A percentile compares a stretch with the other conserved stretches of the same genome.
These are phyloP conservation scores for Eulimnadia texana DNA, from an alignment of 1,140 invertebrate species.

Conservation along the genomic window DNA sequence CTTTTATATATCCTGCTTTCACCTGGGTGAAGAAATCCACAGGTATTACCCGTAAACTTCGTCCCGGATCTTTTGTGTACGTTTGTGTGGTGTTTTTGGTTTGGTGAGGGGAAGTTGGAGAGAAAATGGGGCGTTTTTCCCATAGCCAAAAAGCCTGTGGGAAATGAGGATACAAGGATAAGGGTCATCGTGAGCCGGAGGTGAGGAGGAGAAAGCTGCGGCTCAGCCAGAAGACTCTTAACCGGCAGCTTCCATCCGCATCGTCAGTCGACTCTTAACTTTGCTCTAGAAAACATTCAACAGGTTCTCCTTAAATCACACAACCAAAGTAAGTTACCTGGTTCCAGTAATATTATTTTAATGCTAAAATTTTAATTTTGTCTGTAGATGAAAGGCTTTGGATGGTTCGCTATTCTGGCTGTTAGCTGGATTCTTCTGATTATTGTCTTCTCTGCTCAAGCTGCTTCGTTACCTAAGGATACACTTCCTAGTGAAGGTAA, in stretches of 20 bases:
- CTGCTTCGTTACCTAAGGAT: conserved; percentile 1
- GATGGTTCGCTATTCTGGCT: not conserved
- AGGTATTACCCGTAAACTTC: too few relatives aligned
- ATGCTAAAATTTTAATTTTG: too few relatives aligned
- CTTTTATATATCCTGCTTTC: not conserved
- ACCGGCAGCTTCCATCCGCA: not conserved
- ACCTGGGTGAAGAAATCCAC: too few relatives aligned
- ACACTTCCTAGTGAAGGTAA: not conserved
- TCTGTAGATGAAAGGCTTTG: conserved; percentile 12
- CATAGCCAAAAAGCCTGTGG: not conserved
- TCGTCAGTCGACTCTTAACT: not conserved
- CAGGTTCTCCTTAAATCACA: not conserved
- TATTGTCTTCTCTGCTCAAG: conserved; percentile 1
- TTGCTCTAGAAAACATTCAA: not conserved
- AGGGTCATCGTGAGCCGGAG: not conserved
- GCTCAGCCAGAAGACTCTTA: not conserved
- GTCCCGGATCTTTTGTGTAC: not conserved
- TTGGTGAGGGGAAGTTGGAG: not conserved
- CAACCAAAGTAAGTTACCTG: too few relatives aligned
- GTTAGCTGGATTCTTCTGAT: conserved; percentile 6
- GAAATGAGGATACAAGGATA: not conserved
- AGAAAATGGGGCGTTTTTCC: not conserved
- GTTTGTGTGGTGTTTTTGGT: not conserved
- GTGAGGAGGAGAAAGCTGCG: not conserved
- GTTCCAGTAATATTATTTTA: too few relatives aligned